Evolutionary conservation across 2,113 vertebrate species (phyloP), one percentile per base, ranked within the genome.

Genomic region (Chinchilla lanigera): DNA sequence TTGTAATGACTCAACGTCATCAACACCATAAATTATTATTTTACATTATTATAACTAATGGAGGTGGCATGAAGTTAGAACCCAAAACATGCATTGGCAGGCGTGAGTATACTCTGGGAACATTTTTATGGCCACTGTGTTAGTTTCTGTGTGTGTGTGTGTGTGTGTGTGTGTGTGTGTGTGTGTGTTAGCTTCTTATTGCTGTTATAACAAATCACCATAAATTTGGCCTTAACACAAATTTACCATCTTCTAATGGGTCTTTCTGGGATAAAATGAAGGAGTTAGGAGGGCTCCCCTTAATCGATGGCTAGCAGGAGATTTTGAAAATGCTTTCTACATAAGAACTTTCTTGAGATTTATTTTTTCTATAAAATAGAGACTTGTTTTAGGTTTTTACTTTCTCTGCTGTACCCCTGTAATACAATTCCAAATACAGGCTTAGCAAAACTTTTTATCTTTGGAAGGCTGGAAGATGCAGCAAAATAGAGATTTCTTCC

Each of bases 251-350:
- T 93, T 44, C 86, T 2, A 93, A 30, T 91, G n/a, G 24, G 14
- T 83, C 65, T 96, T 19, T 11, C 35, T 56, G 69, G 56, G 63
- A 50, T 95, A 82, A 93, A 80, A 58, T 47, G 56, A 56, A 93
- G 41, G n/a, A 61, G 11, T 84, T 24, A 12, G 0, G 60, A 44
- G 35, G 35, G 61, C 35, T 78, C 22, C n/a, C 56, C 35, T 75
- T 94, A 82, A 67, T 22, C 60, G 24, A 73, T 54, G 56, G 38
- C 50, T 28, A 61, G 65, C 85, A 89, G 50, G 84, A 56, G 41
- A 82, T 86, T 93, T 85, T 41, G 0, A 94, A 92, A 50, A 19
- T 73, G 8, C 56, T 93, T 89, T 88, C 60, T 93, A 24, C n/a
- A 30, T 63, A 17, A 44, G 41, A 9, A 61, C 13, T 82, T 83